phyloP scores from a whole-genome alignment of 2,888 invertebrate genomes.

The Netelia virgata region DNA sequence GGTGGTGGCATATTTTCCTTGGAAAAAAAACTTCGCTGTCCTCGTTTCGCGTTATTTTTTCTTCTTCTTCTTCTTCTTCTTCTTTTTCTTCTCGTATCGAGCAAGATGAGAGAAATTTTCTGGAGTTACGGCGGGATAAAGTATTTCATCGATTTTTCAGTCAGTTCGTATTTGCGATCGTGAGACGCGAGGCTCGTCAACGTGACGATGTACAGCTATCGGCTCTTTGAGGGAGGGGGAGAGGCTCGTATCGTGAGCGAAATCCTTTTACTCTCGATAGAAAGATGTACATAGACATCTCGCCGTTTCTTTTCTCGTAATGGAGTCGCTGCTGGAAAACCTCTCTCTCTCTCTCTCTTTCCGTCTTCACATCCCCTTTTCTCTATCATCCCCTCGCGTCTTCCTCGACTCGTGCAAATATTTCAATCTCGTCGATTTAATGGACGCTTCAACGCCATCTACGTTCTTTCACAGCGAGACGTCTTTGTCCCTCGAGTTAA shows the following conservation, averaged over 20 bases:
- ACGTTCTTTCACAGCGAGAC: constrained; percentile 26
- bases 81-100: constrained; percentile 1
- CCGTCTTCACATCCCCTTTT: not conserved
- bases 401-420: constrained; percentile 49
- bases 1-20: not conserved
- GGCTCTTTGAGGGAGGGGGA: constrained; percentile 5
- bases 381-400: not conserved
- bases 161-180: not conserved
- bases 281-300: constrained; percentile 14
- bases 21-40: not conserved
- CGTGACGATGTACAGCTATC: constrained; percentile 38
- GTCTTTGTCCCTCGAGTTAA: constrained; percentile 14
- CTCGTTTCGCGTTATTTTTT: not conserved
- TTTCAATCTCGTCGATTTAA: constrained; percentile 58
- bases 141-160: constrained; percentile 49
- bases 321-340: constrained; percentile 29
- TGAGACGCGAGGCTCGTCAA: constrained; percentile 40
- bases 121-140: constrained; percentile 24
- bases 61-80: no score
- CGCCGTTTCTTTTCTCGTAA: constrained; percentile 25
- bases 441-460: constrained; percentile 18
- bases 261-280: constrained; percentile 47
- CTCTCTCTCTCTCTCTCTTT: constrained; percentile 3
- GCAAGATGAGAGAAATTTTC: constrained; percentile 12
- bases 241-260: not conserved